Percentiles rank a stretch among this genome's conserved stretches.
Evolutionary conservation across 2,113 vertebrate species (phyloP).

Genomic region (Ammodytes marinus): DNA sequence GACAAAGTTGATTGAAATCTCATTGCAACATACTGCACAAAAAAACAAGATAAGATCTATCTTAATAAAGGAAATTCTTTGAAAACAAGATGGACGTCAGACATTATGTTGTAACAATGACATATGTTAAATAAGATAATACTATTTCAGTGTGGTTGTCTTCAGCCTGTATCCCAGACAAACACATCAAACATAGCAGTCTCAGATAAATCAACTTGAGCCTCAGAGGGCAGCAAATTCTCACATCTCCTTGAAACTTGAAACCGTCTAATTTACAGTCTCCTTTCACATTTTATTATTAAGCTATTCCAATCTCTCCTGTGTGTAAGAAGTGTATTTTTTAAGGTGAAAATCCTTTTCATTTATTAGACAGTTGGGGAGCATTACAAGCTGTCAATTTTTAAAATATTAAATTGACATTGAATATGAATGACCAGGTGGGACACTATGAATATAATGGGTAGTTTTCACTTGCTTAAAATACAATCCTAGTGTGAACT

Average conservation of each 20-base stretch:
- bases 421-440: not conserved
- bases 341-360: not conserved
- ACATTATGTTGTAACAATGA: too few relatives aligned
- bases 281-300: conserved; percentile 12
- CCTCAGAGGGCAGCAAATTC: not conserved
- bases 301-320: not conserved
- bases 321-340: not conserved
- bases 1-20: not conserved
- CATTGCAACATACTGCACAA: not conserved
- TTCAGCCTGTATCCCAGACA: not conserved
- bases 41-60: too few relatives aligned
- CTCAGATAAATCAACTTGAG: conserved; percentile 24
- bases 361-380: not conserved
- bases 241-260: conserved; percentile 5
- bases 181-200: not conserved
- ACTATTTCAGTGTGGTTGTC: not conserved
- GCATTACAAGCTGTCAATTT: not conserved
- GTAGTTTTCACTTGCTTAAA: not conserved
- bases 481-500: not conserved
- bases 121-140: not conserved
- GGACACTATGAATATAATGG: not conserved
- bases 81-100: too few relatives aligned
- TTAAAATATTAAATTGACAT: not conserved
- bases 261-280: conserved; percentile 26
- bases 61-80: too few relatives aligned